Evolutionary conservation across 2,888 invertebrate species (phyloP), one percentile per base, ranked within the genome.

Genomic region (Ypsolopha sequella): DNA sequence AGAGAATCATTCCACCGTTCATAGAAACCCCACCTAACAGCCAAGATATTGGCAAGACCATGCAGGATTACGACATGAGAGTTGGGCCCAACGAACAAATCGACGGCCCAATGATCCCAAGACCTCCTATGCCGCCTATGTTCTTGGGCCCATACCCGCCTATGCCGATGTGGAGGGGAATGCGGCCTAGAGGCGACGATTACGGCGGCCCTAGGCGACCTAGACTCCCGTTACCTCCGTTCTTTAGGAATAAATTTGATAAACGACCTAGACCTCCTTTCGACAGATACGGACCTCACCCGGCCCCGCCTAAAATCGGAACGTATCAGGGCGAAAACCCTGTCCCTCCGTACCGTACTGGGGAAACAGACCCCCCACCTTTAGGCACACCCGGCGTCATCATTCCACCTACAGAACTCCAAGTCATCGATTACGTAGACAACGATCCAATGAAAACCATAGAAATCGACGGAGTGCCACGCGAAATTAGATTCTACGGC

Each of bases 401-500:
- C 6, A 68, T 84, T 36, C 86, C 84, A 2, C 74, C 79, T 0
- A 78, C 85, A 1, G 78, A 82, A 60, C 72, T 64, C 52, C 70
- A 64, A 55, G 60, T 85, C 14, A 50, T 87, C 34, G 88, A 87
- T 52, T 87, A 77, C 56, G 82, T 87, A 9, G 81, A 85, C 41
- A 77, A 76, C 51, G 94, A 94, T 65, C 90, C 93, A 0, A 92
- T 93, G 59, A 92, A 92, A 60, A 92, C 92, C 6, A 94, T 96
- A 38, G 91, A 91, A 54, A 95, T 97, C 45, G 96, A 96, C 68
- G 92, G 92, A 0, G 80, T 91, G 13, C 91, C 93, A 0, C 89
- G 95, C 58, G 95, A 95, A 68, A 94, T 96, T 46, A 85, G 96
- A 14, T 95, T 95, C 64, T 96, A 97, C 65, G 95, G 94, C 14